Base-by-base conservation (phyloP, 2,888 invertebrate genomes). In the Cryptus armator region DNA sequence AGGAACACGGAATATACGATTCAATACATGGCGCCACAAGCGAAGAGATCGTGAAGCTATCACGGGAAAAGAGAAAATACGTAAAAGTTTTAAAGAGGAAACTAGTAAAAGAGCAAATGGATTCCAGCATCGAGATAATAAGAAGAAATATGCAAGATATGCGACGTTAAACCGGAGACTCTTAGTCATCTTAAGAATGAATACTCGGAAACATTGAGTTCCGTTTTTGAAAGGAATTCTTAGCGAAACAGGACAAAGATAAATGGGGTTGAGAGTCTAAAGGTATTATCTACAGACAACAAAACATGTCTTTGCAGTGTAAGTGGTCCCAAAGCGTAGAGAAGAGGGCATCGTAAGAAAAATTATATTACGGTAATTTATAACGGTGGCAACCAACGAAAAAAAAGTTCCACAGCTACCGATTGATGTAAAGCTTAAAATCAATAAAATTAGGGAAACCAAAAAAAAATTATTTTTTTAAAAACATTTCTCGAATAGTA, bases 71-170 rank as follows among this genome's bases (percentile, higher is more conserved):
- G 24, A 10, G 24, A 24, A 56, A 12, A 56, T 56, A 24, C 56
- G 24, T 19, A 19, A 10, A 24, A 24, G 56, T 56, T 56, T 19
- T 19, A 24, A 19, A 24, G 56, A 24, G 56, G 10, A 56, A 56
- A 56, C 24, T 4, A 12, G 56, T 4, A 24, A 24, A 37, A 56
- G 56, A 56, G 56, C 24, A 19, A 56, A 56, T 53, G 3, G 53
- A 53, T 19, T 53, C 53, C 9, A 19, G 53, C 19, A 53, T 19
- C 16, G 19, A 53, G 53, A 3, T 19, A 53, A 19, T 56, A 19
- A 56, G 19, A 56, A 56, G 10, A 56, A 56, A 0, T 56, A 56
- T 56, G 56, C 19, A 56, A 24, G 56, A 56, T 56, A 56, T 56
- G 24, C 56, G 56, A 12, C 5, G 19, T 24, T 56, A 12, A 24